A percentile compares a stretch with the other conserved stretches of the same genome.
Conservation (phyloP, 2,113 vertebrate genomes). For the Osmerus eperlanus region DNA sequence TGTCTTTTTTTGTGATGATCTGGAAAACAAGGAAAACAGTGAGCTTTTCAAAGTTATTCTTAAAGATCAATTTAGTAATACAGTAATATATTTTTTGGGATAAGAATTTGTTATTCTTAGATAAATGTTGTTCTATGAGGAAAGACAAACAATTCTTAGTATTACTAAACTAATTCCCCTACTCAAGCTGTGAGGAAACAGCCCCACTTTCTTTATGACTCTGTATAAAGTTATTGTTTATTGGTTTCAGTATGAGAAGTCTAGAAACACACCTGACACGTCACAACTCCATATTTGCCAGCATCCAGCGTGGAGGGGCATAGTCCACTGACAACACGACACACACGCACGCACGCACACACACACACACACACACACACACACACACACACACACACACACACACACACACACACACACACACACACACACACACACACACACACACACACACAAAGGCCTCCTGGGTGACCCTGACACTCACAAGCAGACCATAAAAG, state of each 20-base stretch:
- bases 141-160: too few relatives aligned
- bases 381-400: neutral
- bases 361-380: neutral
- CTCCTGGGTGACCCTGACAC: neutral
- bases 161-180: too few relatives aligned
- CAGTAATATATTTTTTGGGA: too few relatives aligned
- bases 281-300: slow-evolving; percentile 21
- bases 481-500: neutral
- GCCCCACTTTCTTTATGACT: neutral
- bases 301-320: slow-evolving; percentile 70
- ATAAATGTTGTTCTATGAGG: too few relatives aligned
- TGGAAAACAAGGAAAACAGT: too few relatives aligned
- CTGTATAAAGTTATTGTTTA: too few relatives aligned
- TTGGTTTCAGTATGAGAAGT: too few relatives aligned
- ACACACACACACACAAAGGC: neutral
- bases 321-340: slow-evolving; percentile 61
- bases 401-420: slow-evolving; percentile 1
- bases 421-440: neutral
- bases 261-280: neutral
- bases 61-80: too few relatives aligned
- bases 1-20: too few relatives aligned
- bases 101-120: too few relatives aligned
- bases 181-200: neutral
- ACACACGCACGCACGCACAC: slow-evolving; percentile 11
- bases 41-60: too few relatives aligned